These are phyloP conservation scores for Astur gentilis DNA, from an alignment of 2,113 vertebrate genomes.

Conservation along the genomic window DNA sequence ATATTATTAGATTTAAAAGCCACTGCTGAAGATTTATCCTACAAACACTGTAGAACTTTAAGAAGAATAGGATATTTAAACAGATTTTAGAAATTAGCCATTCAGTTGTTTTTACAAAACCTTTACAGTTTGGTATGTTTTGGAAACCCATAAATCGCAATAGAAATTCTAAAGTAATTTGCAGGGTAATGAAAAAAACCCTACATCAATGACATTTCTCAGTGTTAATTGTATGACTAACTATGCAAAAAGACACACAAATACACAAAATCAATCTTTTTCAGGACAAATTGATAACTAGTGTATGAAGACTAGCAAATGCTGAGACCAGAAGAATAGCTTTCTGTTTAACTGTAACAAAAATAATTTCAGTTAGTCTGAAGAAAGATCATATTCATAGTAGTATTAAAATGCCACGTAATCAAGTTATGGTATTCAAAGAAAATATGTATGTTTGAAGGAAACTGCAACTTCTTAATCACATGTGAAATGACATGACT, in stretches of 20 bases:
- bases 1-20: not conserved
- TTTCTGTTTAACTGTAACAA: not conserved
- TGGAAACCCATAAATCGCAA: not conserved
- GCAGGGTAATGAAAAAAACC: not conserved
- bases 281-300: not conserved
- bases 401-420: not conserved
- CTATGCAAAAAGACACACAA: not conserved
- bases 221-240: not conserved
- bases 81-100: not conserved
- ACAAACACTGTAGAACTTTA: not conserved
- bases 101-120: not conserved
- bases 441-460: not conserved
- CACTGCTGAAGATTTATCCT: not conserved
- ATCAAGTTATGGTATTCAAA: not conserved
- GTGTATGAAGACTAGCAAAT: not conserved
- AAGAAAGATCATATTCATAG: not conserved
- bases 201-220: not conserved
- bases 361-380: not conserved
- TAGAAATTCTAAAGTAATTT: not conserved
- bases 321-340: not conserved
- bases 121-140: not conserved
- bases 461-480: not conserved
- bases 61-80: not conserved
- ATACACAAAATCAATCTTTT: not conserved
- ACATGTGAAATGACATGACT: not conserved